Base-by-base conservation (phyloP, 1,140 invertebrate genomes). In the Hycleus phaleratus region DNA sequence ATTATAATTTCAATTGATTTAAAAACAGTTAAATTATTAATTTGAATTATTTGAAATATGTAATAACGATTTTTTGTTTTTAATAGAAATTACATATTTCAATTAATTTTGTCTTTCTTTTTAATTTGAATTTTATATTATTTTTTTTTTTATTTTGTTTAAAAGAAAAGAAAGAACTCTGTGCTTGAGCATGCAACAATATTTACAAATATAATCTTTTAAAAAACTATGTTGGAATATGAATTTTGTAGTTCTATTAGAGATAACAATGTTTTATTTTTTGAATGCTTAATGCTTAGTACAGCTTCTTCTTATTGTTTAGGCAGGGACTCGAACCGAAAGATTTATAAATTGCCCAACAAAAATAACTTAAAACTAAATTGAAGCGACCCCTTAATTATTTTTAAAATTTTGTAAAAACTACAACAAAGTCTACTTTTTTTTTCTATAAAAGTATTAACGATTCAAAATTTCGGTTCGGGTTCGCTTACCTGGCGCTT, bases 271-370 rank as follows among this genome's bases (percentile, higher is more conserved):
- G 57, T 59, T 51, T 53, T 49, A 48, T 48, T 49, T 32, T 50
- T 59, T 32, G 50, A 58, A 55, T 49, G 63, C 60, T 64, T 64
- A 55, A 58, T 60, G 62, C 62, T 67, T 70, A 70, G 68, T 71
- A 68, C 56, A 66, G 70, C 63, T 68, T 70, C 62, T 69, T 71
- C 66, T 68, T 72, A 67, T 72, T 71, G 65, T 68, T 68, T 66
- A 72, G 70, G 67, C 67, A 69, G 70, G 71, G 71, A 72, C 71
- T 72, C 71, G 71, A 72, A 72, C 71, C 71, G 71, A 72, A 72
- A 67, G 32, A 42, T n/a, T n/a, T 7, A 42, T 4, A 49, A 50
- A 53, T 9, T 46, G 25, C 38, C 3, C 32, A 3, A 43, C 46
- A 9, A 32, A 46, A 32, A 53, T 5, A 32, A 7, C 0, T 18